Base-by-base conservation (phyloP, 1,140 invertebrate species). In the Helicoverpa zea region DNA sequence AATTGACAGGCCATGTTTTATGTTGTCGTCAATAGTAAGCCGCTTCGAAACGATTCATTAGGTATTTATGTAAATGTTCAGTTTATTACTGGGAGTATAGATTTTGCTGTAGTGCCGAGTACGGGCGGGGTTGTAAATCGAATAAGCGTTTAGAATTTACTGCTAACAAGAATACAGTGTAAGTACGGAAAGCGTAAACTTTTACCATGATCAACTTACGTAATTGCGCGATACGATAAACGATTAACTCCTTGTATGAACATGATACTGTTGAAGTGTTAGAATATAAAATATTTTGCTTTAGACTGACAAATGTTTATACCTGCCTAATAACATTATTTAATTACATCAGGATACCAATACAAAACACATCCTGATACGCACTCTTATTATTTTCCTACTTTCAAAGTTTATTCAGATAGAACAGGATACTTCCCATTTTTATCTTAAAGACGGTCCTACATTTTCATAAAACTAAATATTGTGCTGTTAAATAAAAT, bases 1-100 rank as follows among this genome's bases (percentile, higher is more conserved):
- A 87, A 78, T 90, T 90, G 89, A 88, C 88, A 89, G 89, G 82
- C 86, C 82, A 85, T 87, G 84, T 89, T 90, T 91, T 91, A 88
- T 89, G 76, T 64, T 51, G 47, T 77, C 61, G 47, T 64, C 75
- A 77, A 77, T 77, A 77, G 61, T 64, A 64, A 77, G 61, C 47
- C 29, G 43, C 49, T 52, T 56, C 59, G 59, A 56, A 66, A 64
- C 74, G 59, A 61, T 54, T 54, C 61, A 64, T 77, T 77, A 77
- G 47, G 75, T 77, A 88, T 89, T 87, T 88, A 90, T 88, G 88
- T 86, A 88, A 90, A 89, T 88, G 79, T 81, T 80, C 52, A 78
- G 81, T 84, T 89, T 84, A 85, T 76, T 79, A 84, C 59, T 75
- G 72, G 79, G 80, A 81, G 75, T 87, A 89, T 90, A 86, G 86